Base-by-base conservation (phyloP, 2,888 invertebrate genomes). In the Pseudococcus longispinus region DNA sequence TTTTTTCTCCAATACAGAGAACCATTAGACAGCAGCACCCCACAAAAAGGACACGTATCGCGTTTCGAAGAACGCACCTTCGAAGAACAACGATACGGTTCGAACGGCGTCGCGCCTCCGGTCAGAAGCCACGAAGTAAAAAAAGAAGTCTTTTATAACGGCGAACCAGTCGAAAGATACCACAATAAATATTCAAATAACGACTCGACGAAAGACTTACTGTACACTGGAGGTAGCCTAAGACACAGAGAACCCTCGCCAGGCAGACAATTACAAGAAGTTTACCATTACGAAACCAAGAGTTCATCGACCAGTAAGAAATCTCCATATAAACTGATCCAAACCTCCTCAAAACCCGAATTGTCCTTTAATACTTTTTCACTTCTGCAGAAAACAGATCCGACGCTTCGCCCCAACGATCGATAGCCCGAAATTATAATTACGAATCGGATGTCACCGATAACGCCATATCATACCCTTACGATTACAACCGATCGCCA, bases 41-140 rank as follows among this genome's bases (percentile, higher is more conserved):
- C 89, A 6, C 87, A 87, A 87, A 88, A 88, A 11, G 88, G 88
- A 26, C 88, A 88, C 55, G 88, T 88, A 2, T 88, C 88, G 23
- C 88, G 88, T 20, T 87, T 89, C n/a, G 89, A 89, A 80, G 87
- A 88, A 83, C 87, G 88, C 32, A 85, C 88, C 9, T 88, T 88
- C 74, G 87, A 89, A 86, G 89, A 89, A 87, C 88, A 89, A 65
- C 86, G 88, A 2, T 89, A 89, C 55, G 89, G 89, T 20, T 88
- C 88, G 55, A 88, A 89, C 20, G 88, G 88, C 15, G 82, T 87
- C 26, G 37, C 88, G 3, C 88, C 88, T 20, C 84, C 87, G 18
- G 88, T 86, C n/a, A 85, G 85, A 46, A 84, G 84, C 15, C 88
- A 18, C 29, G 88, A 88, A 77, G 87, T 88, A 86, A n/a, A 87